Conservation (phyloP, 2,797 vertebrate genomes). For the Micropoecilia bifurca region DNA sequence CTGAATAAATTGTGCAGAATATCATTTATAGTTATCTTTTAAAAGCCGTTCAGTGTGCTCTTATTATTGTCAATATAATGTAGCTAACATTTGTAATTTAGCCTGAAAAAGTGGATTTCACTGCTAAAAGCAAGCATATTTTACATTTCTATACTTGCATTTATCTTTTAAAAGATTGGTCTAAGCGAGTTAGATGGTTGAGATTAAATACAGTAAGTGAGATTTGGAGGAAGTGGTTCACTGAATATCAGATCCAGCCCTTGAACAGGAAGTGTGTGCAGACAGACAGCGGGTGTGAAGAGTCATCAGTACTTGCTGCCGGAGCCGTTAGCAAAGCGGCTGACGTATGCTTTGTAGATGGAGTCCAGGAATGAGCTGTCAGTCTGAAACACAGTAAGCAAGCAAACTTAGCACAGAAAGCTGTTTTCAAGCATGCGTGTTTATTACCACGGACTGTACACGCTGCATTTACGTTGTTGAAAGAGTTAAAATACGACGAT, state of each 20-base stretch:
- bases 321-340: conserved; percentile 78
- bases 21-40: neutral
- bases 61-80: neutral
- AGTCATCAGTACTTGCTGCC: conserved; percentile 73
- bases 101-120: neutral
- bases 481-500: neutral
- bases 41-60: neutral
- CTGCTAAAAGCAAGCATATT: neutral
- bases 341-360: conserved; percentile 92
- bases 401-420: conserved; percentile 5
- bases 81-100: neutral
- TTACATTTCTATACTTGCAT: neutral
- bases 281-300: conserved; percentile 16
- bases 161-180: conserved; percentile 6
- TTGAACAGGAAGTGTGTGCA: conserved; percentile 22
- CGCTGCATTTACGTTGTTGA: neutral
- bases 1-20: conserved; percentile 17
- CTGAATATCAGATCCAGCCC: conserved; percentile 16
- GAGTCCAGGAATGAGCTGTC: conserved; percentile 91
- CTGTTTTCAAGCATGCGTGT: neutral
- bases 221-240: conserved; percentile 11
- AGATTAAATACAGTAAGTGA: conserved; percentile 15
- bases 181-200: conserved; percentile 12
- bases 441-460: neutral
- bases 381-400: conserved; percentile 81